phyloP scores from a whole-genome alignment of 1,140 invertebrate genomes.

The Drosophila suzukii region DNA sequence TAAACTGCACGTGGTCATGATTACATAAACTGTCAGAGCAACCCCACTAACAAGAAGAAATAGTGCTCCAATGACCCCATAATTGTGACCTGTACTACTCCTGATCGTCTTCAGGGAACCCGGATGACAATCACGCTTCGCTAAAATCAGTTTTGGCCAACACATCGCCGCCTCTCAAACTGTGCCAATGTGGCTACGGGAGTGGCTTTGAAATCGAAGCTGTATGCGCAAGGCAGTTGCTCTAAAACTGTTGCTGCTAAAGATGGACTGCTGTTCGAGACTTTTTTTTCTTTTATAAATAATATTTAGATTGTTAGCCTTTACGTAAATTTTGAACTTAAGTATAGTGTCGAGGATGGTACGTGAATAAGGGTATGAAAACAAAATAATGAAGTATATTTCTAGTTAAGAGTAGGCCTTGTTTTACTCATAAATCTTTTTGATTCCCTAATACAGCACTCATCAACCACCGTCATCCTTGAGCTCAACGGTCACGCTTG shows the following conservation, averaged over 20 bases:
- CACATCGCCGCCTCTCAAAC: not conserved
- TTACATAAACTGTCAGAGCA: too few species aligned
- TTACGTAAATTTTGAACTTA: not conserved
- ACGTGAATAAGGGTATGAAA: not conserved
- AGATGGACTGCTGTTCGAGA: not conserved
- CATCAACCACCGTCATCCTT: too few species aligned
- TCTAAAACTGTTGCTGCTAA: not conserved
- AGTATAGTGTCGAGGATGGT: not conserved
- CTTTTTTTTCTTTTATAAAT: not conserved
- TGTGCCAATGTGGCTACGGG: not conserved
- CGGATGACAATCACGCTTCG: not conserved
- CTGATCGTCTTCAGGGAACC: not conserved
- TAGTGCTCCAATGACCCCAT: not conserved
- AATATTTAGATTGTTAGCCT: not conserved
- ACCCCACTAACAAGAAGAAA: too few species aligned
- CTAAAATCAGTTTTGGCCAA: not conserved
- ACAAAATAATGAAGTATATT: not conserved
- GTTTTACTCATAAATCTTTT: too few species aligned
- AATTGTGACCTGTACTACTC: not conserved
- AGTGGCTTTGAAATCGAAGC: not conserved
- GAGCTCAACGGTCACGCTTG: too few species aligned
- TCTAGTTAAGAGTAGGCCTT: too few species aligned
- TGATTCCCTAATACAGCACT: too few species aligned
- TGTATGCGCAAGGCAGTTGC: not conserved
- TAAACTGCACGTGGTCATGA: too few species aligned